Conservation (phyloP, 2,113 vertebrate genomes). For the Dipodomys spectabilis region DNA sequence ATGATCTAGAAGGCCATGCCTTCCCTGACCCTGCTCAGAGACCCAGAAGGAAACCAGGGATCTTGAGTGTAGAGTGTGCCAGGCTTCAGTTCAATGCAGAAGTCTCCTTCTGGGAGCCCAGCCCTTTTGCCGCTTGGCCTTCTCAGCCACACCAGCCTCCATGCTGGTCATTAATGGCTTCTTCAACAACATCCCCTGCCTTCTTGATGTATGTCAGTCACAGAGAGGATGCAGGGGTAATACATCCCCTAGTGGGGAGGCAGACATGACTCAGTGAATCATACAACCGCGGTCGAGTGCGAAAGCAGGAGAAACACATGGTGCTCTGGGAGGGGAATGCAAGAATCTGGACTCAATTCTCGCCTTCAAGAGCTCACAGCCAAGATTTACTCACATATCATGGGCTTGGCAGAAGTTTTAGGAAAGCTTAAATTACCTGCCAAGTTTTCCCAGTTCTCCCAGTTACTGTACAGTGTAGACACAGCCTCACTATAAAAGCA, state of each 20-base stretch:
- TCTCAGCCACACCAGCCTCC: neutral
- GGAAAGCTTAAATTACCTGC: neutral
- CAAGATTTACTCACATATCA: neutral
- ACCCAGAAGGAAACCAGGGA: neutral
- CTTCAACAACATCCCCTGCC: neutral
- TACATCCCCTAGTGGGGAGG: fast-evolving
- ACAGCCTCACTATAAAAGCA: neutral
- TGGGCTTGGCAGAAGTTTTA: neutral
- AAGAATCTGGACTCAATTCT: neutral
- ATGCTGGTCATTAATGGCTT: neutral
- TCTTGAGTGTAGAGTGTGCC: fast-evolving
- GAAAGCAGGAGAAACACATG: neutral
- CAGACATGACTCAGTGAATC: neutral
- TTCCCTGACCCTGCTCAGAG: neutral
- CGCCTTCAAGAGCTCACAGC: neutral
- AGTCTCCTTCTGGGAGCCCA: neutral
- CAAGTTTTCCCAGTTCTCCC: neutral
- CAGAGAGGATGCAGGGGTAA: neutral
- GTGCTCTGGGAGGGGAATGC: neutral
- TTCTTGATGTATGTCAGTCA: neutral
- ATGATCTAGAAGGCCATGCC: fast-evolving
- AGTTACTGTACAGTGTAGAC: neutral
- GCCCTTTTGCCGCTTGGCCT: neutral
- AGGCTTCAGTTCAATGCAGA: too few relatives aligned
- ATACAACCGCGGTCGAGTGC: neutral